Evolutionary conservation across 2,113 vertebrate species (phyloP), one percentile per base, ranked within the genome.

Genomic region (Nothoprocta pentlandii): DNA sequence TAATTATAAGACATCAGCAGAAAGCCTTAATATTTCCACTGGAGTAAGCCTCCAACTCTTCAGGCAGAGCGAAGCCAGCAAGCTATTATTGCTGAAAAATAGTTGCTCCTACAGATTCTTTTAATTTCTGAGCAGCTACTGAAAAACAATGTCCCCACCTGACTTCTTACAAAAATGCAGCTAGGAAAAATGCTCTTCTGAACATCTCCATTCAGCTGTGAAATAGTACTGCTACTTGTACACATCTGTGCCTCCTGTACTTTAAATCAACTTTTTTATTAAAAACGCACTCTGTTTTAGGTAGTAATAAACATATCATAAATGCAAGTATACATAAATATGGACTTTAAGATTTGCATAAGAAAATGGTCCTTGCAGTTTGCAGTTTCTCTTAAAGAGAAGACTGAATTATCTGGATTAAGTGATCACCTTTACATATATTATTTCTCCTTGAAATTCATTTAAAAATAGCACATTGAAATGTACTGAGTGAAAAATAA

Each of bases 1-100:
- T 83, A 80, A 89, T 41, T 80, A 56, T 49, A 46, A 9, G 41
- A 47, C 36, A 92, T 56, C 62, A 90, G 51, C 4, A 75, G 34
- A 93, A 95, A 94, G 66, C 62, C 71, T 56, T 79, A 90, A n/a
- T 61, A 80, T 4, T 12, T 53, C 87, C 62, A 63, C 67, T 58
- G 85, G 78, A 85, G 28, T 80, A 74, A 70, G 41, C 80, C 47
- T 80, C 79, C 88, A 79, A 41, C 78, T 77, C 66, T 17, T 64
- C 66, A 11, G 13, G 70, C 39, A 25, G 51, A 73, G 56, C 53
- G 30, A 70, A 41, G 75, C 75, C 64, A 61, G 68, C 59, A 71
- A 96, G 69, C 67, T 79, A 75, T 76, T 73, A 80, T 82, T 80
- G 67, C 76, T 74, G 59, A 64, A 82, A 36, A 63, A 30, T 23